phyloP scores from a whole-genome alignment of 2,888 invertebrate genomes.

The Macrophya annulata region DNA sequence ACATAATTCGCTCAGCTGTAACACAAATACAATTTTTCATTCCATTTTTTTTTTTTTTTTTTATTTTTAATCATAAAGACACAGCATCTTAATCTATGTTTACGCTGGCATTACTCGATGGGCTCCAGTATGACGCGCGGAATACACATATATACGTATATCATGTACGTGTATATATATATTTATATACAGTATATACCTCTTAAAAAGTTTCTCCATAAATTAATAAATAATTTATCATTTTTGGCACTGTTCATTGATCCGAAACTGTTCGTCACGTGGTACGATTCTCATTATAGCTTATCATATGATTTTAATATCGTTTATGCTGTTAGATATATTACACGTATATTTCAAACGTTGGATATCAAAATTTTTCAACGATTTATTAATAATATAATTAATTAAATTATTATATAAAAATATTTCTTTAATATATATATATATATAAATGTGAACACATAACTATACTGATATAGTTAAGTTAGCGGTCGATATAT shows the following conservation, averaged over 20 bases:
- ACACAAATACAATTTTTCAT: not conserved
- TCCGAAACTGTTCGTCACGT: not conserved
- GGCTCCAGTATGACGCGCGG: slow-evolving; percentile 31
- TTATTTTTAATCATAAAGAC: not conserved
- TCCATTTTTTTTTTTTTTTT: not conserved
- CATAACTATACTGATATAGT: not conserved
- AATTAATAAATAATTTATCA: not conserved
- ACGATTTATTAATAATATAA: too few relatives aligned
- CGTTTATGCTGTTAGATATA: not conserved
- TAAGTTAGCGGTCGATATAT: not conserved
- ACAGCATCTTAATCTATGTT: slow-evolving; percentile 40
- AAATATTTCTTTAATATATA: too few relatives aligned
- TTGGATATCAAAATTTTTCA: not conserved
- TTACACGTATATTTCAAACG: not conserved
- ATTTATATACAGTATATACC: too few relatives aligned
- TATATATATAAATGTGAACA: not conserved
- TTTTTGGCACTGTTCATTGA: slow-evolving; percentile 10
- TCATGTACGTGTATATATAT: too few relatives aligned
- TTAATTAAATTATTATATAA: too few relatives aligned
- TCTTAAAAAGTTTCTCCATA: not conserved
- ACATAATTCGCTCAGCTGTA: not conserved
- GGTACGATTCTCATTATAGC: not conserved
- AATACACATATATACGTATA: not conserved
- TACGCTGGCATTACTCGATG: slow-evolving; percentile 17
- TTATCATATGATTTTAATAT: slow-evolving; percentile 8